phyloP scores from a whole-genome alignment of 2,888 invertebrate species.

The Ochlodes sylvanus region DNA sequence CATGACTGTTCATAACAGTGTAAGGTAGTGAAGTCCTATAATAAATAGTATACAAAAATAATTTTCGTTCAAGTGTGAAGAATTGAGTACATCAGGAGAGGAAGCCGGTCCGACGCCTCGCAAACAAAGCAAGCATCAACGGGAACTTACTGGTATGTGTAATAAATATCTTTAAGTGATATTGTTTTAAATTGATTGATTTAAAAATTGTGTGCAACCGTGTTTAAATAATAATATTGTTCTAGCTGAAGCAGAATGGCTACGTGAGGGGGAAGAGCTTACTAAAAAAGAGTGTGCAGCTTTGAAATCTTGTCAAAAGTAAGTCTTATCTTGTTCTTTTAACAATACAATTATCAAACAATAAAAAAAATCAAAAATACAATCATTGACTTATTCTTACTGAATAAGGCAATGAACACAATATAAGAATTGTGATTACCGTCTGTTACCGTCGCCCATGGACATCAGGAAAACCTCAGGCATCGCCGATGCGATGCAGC shows the following conservation, averaged over 20 bases:
- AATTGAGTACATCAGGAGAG: conserved; percentile 79
- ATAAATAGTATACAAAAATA: no score
- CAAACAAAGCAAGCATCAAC: conserved; percentile 85
- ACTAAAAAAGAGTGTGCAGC: conserved; percentile 75
- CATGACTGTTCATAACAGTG: no score
- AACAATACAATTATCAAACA: no score
- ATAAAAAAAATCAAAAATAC: no score
- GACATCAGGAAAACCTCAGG: no score
- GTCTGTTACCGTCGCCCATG: no score
- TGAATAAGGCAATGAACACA: no score
- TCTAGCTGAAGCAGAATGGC: conserved; percentile 80
- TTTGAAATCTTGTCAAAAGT: conserved; percentile 81
- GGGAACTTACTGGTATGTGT: conserved; percentile 70
- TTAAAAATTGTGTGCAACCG: not conserved
- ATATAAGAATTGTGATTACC: no score
- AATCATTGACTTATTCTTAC: no score
- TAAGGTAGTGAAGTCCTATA: no score
- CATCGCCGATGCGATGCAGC: no score
- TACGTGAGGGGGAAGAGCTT: conserved; percentile 79
- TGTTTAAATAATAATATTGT: conserved; percentile 33
- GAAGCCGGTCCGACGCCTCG: conserved; percentile 86
- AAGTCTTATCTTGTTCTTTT: conserved; percentile 48
- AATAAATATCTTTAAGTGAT: not conserved
- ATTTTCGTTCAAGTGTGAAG: conserved; percentile 82
- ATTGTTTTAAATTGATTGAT: no score